Evolutionary conservation across 2,797 vertebrate species (phyloP).

Genomic region (Danio tinwini): DNA sequence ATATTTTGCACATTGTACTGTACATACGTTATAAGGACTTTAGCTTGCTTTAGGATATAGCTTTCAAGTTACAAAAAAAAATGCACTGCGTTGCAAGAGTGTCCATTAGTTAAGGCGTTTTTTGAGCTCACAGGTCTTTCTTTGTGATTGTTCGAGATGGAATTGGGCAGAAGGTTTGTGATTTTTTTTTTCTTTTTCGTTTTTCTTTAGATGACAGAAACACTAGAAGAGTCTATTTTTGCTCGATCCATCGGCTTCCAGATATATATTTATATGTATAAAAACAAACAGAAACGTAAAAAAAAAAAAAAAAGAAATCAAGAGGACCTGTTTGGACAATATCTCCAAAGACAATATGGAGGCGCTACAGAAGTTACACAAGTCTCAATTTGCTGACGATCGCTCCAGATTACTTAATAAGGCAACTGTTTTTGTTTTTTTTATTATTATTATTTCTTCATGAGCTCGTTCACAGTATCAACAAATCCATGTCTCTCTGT

Average conservation of each 20-base stretch:
- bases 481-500: slow-evolving; percentile 85
- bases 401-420: slow-evolving; percentile 77
- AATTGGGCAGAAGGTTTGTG: slow-evolving; percentile 54
- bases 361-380: slow-evolving; percentile 58
- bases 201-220: slow-evolving; percentile 61
- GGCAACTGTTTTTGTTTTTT: slow-evolving; percentile 79
- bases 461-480: slow-evolving; percentile 90
- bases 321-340: slow-evolving; percentile 26
- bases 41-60: slow-evolving; percentile 95
- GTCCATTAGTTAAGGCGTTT: slow-evolving; percentile 99
- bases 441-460: slow-evolving; percentile 68
- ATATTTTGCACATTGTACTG: slow-evolving; percentile 91
- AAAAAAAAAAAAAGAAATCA: slow-evolving; percentile 23
- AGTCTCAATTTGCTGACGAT: slow-evolving; percentile 63
- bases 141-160: slow-evolving; percentile 75
- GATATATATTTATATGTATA: slow-evolving; percentile 8
- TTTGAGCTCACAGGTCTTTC: slow-evolving; percentile 95
- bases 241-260: slow-evolving; percentile 60
- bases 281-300: slow-evolving; percentile 10
- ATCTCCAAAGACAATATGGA: slow-evolving; percentile 55
- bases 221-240: slow-evolving; percentile 52
- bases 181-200: slow-evolving; percentile 54
- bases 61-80: slow-evolving; percentile 92
- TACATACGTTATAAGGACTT: slow-evolving; percentile 93
- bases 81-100: slow-evolving; percentile 95